Evolutionary conservation across 2,797 vertebrate species (phyloP).

Genomic region (Steatocranus sp.): DNA sequence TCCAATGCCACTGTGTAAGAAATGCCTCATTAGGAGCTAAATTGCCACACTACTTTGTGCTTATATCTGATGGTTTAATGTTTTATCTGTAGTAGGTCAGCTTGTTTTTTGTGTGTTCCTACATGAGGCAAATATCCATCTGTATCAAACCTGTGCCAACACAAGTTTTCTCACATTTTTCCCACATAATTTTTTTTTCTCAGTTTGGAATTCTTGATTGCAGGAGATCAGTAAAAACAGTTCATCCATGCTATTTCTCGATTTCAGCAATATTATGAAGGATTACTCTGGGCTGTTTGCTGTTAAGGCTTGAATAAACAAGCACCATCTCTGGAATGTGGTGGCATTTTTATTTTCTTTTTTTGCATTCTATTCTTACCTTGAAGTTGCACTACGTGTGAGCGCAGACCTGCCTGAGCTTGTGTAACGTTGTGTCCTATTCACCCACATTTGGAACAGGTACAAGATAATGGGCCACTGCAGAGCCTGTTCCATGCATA

Average conservation of each 20-base stretch:
- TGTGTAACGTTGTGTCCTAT: constrained; percentile 18
- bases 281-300: not conserved
- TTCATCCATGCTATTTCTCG: not conserved
- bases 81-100: not conserved
- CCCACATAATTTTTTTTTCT: not conserved
- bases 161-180: not conserved
- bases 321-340: constrained; percentile 18
- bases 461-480: not conserved
- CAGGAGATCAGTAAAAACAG: not conserved
- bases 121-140: not conserved
- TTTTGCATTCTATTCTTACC: not conserved
- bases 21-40: not conserved
- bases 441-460: constrained; percentile 25
- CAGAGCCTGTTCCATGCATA: not conserved
- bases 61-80: not conserved
- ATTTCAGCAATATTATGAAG: not conserved
- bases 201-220: not conserved
- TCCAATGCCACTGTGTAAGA: constrained; percentile 36
- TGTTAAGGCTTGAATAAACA: constrained; percentile 1
- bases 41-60: not conserved
- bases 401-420: constrained; percentile 24
- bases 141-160: not conserved
- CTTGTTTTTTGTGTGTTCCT: not conserved
- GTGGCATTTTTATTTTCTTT: not conserved
- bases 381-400: not conserved